Base-by-base conservation (phyloP, 2,888 invertebrate genomes). In the Nesidiocoris tenuis region DNA sequence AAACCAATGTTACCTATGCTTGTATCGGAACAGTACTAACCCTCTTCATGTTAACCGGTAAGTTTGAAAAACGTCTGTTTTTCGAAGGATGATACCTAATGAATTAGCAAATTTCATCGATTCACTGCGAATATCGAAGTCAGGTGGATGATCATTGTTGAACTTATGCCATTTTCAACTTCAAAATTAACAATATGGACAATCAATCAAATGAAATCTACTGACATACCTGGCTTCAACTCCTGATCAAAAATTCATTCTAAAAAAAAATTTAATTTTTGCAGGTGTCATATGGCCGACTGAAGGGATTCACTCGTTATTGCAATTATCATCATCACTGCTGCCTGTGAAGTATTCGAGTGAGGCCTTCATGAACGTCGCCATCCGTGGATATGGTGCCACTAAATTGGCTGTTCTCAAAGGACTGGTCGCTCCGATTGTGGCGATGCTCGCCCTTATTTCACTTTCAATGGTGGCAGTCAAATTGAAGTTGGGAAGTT, bases 11-110 rank as follows among this genome's bases (percentile, higher is more conserved):
- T 18, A 68, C 77, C 3, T 79, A 78, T 61, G 74, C 77, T 23
- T 76, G 77, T 65, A 67, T 75, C 61, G 54, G 64, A 56, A 78
- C 79, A 61, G 59, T 79, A 7, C 76, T 80, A 7, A 59, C 78
- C 17, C 78, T 80, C 17, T 79, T 80, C 61, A 79, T 80, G 72
- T 17, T 78, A 12, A 71, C 79, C 19, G 80, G 80, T 80, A 76
- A 70, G 67, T 76, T n/a, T 59, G n/a, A n/a, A n/a, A n/a, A n/a
- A n/a, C n/a, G n/a, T n/a, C n/a, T n/a, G n/a, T 59, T 59, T 59
- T 9, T 17, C 19, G 59, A 59, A 59, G 3, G 59, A 3, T n/a
- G 19, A 59, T n/a, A n/a, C n/a, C n/a, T n/a, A n/a, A n/a, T n/a
- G n/a, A n/a, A n/a, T n/a, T n/a, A n/a, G n/a, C n/a, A n/a, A n/a